Evolutionary conservation across 1,140 invertebrate species (phyloP).

Genomic region (Littorina saxatilis): DNA sequence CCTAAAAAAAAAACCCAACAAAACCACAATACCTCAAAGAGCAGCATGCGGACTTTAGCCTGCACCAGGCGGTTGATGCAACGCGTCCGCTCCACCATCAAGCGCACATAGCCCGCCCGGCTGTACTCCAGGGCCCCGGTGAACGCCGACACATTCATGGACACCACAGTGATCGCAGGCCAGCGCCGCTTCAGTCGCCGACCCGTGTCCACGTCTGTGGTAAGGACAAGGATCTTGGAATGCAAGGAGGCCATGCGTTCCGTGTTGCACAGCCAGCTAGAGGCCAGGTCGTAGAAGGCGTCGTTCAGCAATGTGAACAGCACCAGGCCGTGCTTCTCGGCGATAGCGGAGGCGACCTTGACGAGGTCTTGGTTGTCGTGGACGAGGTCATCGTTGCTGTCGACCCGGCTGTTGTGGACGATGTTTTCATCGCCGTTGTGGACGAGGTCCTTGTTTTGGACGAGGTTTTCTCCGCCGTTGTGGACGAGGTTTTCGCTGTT

Average conservation of each 20-base stretch:
- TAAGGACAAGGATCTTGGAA: slow-evolving; percentile 56
- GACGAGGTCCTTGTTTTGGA: no score
- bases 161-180: slow-evolving; percentile 55
- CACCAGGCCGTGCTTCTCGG: slow-evolving; percentile 23
- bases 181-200: slow-evolving; percentile 50
- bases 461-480: no score
- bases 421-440: no score
- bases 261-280: slow-evolving; percentile 68
- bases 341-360: not conserved
- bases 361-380: no score
- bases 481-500: no score
- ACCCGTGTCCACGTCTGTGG: slow-evolving; percentile 51
- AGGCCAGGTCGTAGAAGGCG: slow-evolving; percentile 59
- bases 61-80: slow-evolving; percentile 51
- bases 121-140: slow-evolving; percentile 61
- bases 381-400: no score
- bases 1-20: no score
- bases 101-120: slow-evolving; percentile 59
- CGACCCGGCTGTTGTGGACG: no score
- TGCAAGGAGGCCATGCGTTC: slow-evolving; percentile 56
- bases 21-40: slow-evolving; percentile 70
- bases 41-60: slow-evolving; percentile 53
- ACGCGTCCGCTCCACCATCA: slow-evolving; percentile 60
- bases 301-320: slow-evolving; percentile 65
- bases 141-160: slow-evolving; percentile 25